Base-by-base conservation (phyloP, 23 tunicate genomes). In the Styela plicata region DNA sequence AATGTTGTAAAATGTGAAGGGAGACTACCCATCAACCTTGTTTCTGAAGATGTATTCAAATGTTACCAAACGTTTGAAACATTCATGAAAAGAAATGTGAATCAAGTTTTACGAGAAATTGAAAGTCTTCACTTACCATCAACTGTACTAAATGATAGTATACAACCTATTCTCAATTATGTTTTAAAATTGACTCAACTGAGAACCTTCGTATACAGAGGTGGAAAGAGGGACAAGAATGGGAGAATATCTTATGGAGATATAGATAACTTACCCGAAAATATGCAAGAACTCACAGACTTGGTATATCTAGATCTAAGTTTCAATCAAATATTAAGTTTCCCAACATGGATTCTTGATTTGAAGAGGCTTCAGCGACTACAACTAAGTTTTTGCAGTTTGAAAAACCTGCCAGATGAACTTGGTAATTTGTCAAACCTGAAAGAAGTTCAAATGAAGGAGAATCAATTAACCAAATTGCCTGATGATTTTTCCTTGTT, bases 341-440 rank as follows among this genome's bases (percentile, higher is more conserved):
- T 53, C 18, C 81, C 81, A 20, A 27, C 24, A 7, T 76, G 81
- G 81, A 44, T 76, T 1, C 44, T 76, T 22, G 65, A 0, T 5
- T 24, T 76, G 53, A 52, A 1, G 31, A 52, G 44, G 37, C 27
- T 76, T 7, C 52, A 53, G 0, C n/a, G 81, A 76, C 30, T 76
- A 24, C 81, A 76, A 30, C 25, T 76, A 19, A 76, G 53, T 53
- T 76, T 76, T 76, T 76, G 81, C 30, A 65, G n/a, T 67, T 25
- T 76, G 17, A 44, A 52, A 44, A 0, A 44, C n/a, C 18, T 76
- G 20, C 63, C 63, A 0, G 31, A 0, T 52, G 81, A 76, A 36
- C 10, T 26, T 7, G 24, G 32, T 34, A n/a, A 37, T 44, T 53
- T 76, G 24, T 1, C 67, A 7, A 29, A 22, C 7, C 26, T 76